Evolutionary conservation across 2,888 invertebrate species (phyloP).

Genomic region (Noctuana brunneofusca): DNA sequence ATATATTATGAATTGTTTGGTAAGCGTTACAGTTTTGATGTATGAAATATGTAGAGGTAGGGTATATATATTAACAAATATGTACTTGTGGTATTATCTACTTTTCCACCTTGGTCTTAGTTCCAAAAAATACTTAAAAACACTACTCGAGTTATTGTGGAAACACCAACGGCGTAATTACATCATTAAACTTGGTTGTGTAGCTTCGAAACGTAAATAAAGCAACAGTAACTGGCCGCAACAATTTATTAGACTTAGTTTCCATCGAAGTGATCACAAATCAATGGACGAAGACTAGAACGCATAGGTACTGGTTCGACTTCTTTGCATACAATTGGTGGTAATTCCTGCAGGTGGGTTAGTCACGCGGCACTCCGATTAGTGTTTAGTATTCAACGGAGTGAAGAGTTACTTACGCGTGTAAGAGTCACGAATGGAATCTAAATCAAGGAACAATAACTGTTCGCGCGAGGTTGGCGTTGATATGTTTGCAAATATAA

Average conservation of each 20-base stretch:
- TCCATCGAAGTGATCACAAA: slow-evolving; percentile 19
- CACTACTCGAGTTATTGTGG: slow-evolving; percentile 21
- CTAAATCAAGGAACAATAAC: slow-evolving; percentile 71
- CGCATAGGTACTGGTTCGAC: slow-evolving; percentile 44
- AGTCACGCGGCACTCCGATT: slow-evolving; percentile 74
- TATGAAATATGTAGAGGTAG: too few species aligned
- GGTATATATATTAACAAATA: too few species aligned
- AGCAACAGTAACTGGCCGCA: neutral
- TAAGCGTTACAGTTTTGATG: too few species aligned
- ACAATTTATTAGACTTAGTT: slow-evolving; percentile 21
- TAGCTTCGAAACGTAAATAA: neutral
- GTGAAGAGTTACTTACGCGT: slow-evolving; percentile 64
- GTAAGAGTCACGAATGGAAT: slow-evolving; percentile 63
- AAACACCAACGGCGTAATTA: slow-evolving; percentile 38
- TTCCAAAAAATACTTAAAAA: too few species aligned
- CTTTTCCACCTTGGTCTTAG: too few species aligned
- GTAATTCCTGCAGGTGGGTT: slow-evolving; percentile 71
- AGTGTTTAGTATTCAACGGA: slow-evolving; percentile 66
- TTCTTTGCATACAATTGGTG: slow-evolving; percentile 77
- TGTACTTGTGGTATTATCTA: too few species aligned
- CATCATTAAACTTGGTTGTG: slow-evolving; percentile 41
- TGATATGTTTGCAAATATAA: slow-evolving; percentile 67
- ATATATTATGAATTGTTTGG: too few species aligned
- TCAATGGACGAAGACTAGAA: slow-evolving; percentile 21
- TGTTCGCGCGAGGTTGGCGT: slow-evolving; percentile 72